A percentile compares a stretch with the other conserved stretches of the same genome.
These are phyloP conservation scores for Apodemia zela DNA, from an alignment of 2,888 invertebrate species.

Conservation along the genomic window DNA sequence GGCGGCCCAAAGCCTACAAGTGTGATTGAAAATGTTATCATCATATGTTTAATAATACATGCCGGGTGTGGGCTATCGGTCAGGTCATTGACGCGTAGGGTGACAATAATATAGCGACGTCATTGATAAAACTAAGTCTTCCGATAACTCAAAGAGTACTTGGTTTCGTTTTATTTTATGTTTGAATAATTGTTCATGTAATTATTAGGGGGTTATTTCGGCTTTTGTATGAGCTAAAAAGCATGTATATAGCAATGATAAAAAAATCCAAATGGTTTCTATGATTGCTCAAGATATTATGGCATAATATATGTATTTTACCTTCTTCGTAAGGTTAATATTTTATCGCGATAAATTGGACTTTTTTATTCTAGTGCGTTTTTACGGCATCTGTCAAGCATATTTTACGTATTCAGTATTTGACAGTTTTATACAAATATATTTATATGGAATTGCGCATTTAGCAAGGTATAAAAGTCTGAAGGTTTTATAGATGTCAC, in stretches of 20 bases:
- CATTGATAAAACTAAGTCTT: too few species aligned
- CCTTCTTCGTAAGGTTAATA: neutral
- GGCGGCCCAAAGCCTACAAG: too few species aligned
- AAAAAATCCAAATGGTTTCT: neutral
- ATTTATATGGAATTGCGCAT: neutral
- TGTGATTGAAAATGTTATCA: too few species aligned
- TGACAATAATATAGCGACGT: too few species aligned
- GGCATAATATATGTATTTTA: neutral
- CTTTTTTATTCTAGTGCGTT: neutral
- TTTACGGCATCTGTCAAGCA: neutral
- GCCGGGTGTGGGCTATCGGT: too few species aligned
- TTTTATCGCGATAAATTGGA: neutral
- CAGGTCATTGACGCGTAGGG: too few species aligned
- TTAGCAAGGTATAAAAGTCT: neutral
- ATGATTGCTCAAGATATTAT: neutral
- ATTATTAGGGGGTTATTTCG: too few species aligned
- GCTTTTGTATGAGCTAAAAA: too few species aligned
- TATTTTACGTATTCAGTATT: neutral
- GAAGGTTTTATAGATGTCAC: neutral
- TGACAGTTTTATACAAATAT: constrained; percentile 1
- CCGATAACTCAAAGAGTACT: too few species aligned
- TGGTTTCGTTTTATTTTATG: too few species aligned
- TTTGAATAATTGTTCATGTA: too few species aligned
- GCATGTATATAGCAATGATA: neutral
- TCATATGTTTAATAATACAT: too few species aligned